Evolutionary conservation across 2,113 vertebrate species (phyloP).

Genomic region (Alces alces): DNA sequence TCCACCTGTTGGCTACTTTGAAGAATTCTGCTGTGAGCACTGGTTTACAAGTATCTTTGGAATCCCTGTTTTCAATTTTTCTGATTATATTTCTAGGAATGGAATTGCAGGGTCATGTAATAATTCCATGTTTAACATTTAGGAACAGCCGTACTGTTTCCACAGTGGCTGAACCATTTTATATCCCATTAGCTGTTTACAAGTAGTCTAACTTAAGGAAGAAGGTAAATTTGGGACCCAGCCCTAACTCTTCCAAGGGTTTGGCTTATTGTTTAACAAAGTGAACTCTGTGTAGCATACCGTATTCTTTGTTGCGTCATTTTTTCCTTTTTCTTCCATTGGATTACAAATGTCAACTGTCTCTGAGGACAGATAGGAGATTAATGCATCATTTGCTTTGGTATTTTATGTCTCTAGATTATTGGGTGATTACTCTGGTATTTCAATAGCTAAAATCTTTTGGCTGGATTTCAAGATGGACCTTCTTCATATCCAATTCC

Average conservation of each 20-base stretch:
- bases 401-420: not conserved
- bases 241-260: not conserved
- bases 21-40: not conserved
- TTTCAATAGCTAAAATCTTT: not conserved
- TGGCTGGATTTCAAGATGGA: not conserved
- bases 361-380: not conserved
- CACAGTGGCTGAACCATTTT: not conserved
- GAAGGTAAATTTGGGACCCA: not conserved
- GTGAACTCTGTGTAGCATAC: not conserved
- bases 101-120: not conserved
- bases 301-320: not conserved
- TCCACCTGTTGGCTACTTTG: not conserved
- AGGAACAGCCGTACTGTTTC: not conserved
- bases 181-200: not conserved
- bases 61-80: not conserved
- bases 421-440: not conserved
- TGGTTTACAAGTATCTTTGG: not conserved
- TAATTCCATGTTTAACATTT: not conserved
- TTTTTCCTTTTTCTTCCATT: not conserved
- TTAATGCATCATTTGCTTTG: not conserved
- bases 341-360: not conserved
- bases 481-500: not conserved
- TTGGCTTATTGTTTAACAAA: conserved; percentile 5
- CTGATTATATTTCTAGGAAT: not conserved
- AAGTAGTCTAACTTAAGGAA: not conserved